Base-by-base conservation (phyloP, 2,888 invertebrate species). In the Rhogogaster chlorosoma region DNA sequence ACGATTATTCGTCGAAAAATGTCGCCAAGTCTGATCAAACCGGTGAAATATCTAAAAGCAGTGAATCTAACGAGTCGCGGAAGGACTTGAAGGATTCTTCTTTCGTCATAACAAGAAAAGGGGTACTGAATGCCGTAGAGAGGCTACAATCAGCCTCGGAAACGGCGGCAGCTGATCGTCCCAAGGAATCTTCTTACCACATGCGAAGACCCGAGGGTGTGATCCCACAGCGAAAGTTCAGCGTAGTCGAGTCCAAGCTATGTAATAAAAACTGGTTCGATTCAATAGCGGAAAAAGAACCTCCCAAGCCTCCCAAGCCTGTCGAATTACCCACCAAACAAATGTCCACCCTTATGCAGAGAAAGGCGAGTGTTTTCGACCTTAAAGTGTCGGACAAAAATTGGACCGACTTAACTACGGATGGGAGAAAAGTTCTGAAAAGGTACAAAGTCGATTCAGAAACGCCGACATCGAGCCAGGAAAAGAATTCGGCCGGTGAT, bases 1-100 rank as follows among this genome's bases (percentile, higher is more conserved):
- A 93, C 12, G 91, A 93, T 61, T 91, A 89, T 22, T 84, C 88
- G 2, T 49, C 88, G 12, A 90, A 88, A 12, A 91, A 91, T 15
- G 83, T 87, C 7, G 32, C 61, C 10, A 85, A 67, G n/a, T 26
- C 32, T n/a, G 83, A 85, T 18, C 82, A 83, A 70, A 64, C 18
- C 3, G 26, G 22, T 9, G 85, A 45, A 18, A 73, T 38, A n/a
- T 26, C 45, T 15, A 67, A 83, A 26, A 29, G 3, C 64, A 49
- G 18, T 32, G 67, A 78, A 49, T 36, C 18, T 3, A 36, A 26
- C 22, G 29, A 12, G 6, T 29, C 71, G 1, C 29, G 57, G 64
- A 45, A 57, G 5, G 83, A 42, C 4, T 42, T 32, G 5, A 71
- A 75, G 73, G 71, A 71, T 5, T 73, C 67, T 32, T 75, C 53